Evolutionary conservation across 2,113 vertebrate genomes (phyloP).

Genomic region (Pholis gunnellus): DNA sequence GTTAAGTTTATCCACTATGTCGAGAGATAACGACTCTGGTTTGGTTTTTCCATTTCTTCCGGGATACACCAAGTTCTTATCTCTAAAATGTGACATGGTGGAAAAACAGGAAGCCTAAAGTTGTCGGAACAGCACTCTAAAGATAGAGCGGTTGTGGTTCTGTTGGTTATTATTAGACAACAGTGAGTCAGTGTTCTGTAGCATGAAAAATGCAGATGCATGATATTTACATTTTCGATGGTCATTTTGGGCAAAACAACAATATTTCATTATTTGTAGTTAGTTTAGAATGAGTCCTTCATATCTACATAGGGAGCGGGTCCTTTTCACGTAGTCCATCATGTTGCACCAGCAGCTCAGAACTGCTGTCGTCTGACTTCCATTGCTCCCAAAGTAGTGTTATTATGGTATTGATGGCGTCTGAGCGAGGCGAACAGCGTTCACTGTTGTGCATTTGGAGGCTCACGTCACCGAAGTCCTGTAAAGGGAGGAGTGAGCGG

Average conservation of each 20-base stretch:
- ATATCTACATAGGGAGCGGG: not conserved
- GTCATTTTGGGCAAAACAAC: not conserved
- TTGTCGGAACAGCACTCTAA: conserved; percentile 22
- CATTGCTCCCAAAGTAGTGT: not conserved
- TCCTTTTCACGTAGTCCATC: too few species aligned
- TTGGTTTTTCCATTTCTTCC: conserved; percentile 71
- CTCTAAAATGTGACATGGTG: conserved; percentile 59
- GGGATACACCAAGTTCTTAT: conserved; percentile 68
- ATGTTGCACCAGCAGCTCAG: not conserved
- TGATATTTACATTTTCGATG: not conserved
- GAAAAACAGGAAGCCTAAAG: conserved; percentile 49
- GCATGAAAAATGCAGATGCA: not conserved
- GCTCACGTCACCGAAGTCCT: too few species aligned
- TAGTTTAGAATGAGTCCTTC: not conserved
- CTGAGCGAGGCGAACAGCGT: not conserved
- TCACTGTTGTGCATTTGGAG: not conserved
- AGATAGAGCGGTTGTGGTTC: conserved; percentile 13
- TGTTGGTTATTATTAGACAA: not conserved
- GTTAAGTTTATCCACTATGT: conserved; percentile 75
- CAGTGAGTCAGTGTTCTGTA: not conserved
- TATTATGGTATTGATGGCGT: not conserved
- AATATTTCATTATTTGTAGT: not conserved
- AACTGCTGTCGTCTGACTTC: not conserved
- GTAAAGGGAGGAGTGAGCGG: too few species aligned
- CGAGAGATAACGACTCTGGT: conserved; percentile 75